These are phyloP conservation scores for Lithosia quadra DNA, from an alignment of 2,888 invertebrate species.

Conservation along the genomic window DNA sequence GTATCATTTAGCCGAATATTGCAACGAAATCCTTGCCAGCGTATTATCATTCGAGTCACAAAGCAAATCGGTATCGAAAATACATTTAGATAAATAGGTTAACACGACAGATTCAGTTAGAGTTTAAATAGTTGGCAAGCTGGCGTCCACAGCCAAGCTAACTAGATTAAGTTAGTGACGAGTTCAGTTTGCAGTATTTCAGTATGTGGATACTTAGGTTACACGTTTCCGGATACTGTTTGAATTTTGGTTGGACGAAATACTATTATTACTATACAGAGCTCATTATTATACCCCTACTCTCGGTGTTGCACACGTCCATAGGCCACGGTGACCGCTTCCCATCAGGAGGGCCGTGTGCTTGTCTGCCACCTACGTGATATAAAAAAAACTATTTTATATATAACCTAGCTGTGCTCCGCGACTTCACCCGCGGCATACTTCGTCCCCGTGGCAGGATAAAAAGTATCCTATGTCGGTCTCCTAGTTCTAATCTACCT, in stretches of 20 bases:
- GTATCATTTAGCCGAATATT: background rate
- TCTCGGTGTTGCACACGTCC: no score
- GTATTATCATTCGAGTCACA: conserved; percentile 23
- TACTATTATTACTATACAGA: background rate
- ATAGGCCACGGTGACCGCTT: no score
- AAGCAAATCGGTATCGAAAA: conserved; percentile 27
- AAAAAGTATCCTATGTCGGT: no score
- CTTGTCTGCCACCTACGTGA: no score
- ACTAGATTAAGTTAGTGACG: conserved; percentile 13
- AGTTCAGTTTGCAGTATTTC: conserved; percentile 7
- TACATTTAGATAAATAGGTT: conserved; percentile 43
- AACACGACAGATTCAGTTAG: conserved; percentile 52
- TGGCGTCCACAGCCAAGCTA: conserved; percentile 31
- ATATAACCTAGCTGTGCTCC: no score
- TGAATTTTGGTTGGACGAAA: background rate
- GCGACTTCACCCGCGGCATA: no score
- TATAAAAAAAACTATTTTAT: no score
- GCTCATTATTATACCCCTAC: no score
- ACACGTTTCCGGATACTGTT: background rate
- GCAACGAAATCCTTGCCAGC: background rate
- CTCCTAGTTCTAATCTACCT: no score
- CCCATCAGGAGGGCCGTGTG: no score
- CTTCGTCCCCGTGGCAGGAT: no score
- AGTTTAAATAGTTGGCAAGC: conserved; percentile 52
- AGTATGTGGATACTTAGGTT: conserved; percentile 1